Conservation (phyloP, 2,888 invertebrate genomes). For the Leucoptera coffeella region DNA sequence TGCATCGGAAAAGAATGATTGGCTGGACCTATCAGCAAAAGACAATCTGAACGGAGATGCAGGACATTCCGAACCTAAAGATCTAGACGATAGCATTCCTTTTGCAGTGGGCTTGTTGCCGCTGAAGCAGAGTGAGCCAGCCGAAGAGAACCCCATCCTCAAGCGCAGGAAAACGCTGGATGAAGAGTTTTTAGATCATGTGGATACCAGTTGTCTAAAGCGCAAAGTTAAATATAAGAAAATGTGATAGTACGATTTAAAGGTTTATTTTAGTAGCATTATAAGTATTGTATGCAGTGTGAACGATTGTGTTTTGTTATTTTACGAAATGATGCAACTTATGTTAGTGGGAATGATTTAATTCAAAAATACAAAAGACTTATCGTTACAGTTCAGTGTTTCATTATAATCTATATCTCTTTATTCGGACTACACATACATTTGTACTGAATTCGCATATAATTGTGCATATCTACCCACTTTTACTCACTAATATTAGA, state of each 20-base stretch:
- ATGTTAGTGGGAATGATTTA: no score
- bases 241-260: no score
- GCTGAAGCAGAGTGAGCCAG: conserved; percentile 19
- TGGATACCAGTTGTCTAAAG: conserved; percentile 35
- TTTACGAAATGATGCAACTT: no score
- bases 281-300: no score
- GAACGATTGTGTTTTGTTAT: no score
- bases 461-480: conserved; percentile 11
- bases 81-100: conserved; percentile 27
- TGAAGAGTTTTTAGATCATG: conserved; percentile 16
- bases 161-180: conserved; percentile 23
- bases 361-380: no score
- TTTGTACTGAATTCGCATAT: no score
- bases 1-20: conserved; percentile 15
- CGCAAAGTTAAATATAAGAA: conserved; percentile 39
- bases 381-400: no score
- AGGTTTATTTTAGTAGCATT: no score
- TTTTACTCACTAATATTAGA: conserved; percentile 10
- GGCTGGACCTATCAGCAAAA: conserved; percentile 14
- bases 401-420: no score
- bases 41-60: conserved; percentile 13
- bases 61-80: conserved; percentile 11
- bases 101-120: conserved; percentile 40
- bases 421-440: no score
- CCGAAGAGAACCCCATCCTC: conserved; percentile 16